Evolutionary conservation across 2,113 vertebrate species (phyloP), one percentile per base, ranked within the genome.

Genomic region (Mesocricetus auratus): DNA sequence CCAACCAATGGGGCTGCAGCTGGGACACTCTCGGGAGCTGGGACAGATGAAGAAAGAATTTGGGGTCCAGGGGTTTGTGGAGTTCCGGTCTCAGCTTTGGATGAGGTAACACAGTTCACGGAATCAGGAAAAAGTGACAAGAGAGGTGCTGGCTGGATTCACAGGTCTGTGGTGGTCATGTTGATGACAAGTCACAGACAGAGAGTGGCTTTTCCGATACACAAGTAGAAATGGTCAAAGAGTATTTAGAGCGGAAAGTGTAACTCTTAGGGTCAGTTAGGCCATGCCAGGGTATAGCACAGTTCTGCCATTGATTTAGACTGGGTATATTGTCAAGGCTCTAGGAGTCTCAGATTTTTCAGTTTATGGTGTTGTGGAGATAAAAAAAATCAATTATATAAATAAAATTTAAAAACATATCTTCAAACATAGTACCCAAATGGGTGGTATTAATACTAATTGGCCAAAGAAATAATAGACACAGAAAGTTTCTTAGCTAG

Each of bases 401-500:
- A n/a, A 22, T 90, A 88, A 87, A 29, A 39, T 79, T 13, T 56
- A 78, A 68, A 79, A 10, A 31, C 33, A 77, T 50, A 10, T 29
- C n/a, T 21, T 77, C n/a, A 53, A 66, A 73, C 3, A 73, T 22
- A 56, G n/a, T 86, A 95, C 91, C 89, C 17, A 86, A 92, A 77
- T 86, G 58, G 1, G 93, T 79, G 60, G 5, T 94, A 92, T 36
- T 95, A 62, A 71, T 87, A 75, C 42, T 78, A 86, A 39, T 13
- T 68, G 19, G 81, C 7, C 45, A 95, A 89, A 93, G 33, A 91
- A 92, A 96, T 96, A 89, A 64, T 42, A 90, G 88, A 88, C 19
- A 96, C 36, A 33, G 42, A 97, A 90, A 81, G 89, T 87, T 90
- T 92, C 91, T 64, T 68, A 93, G 33, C 75, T 90, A 78, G 60